Conservation (phyloP, 2,113 vertebrate genomes). For the Grammomys dolichurus region DNA sequence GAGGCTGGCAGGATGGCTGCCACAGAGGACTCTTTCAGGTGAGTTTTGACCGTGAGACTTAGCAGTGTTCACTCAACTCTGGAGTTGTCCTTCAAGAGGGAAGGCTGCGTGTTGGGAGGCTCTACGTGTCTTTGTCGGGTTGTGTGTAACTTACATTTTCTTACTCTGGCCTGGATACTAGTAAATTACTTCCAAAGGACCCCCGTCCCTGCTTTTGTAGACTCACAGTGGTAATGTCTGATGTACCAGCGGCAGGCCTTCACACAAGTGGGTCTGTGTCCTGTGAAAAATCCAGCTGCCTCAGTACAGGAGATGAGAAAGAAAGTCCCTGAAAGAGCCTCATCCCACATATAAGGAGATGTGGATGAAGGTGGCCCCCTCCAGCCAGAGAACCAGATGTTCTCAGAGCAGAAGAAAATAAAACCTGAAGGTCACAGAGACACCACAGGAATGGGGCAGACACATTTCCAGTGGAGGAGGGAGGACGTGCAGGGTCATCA, state of each 20-base stretch:
- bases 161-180: neutral
- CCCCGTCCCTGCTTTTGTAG: neutral
- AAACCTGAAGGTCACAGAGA: neutral
- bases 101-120: neutral
- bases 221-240: neutral
- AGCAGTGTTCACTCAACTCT: constrained; percentile 16
- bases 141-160: neutral
- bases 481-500: neutral
- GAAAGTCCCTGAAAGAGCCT: neutral
- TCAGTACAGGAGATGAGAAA: neutral
- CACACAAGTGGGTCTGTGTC: neutral
- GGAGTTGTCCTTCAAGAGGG: constrained; percentile 32
- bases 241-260: neutral
- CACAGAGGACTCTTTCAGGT: constrained; percentile 45
- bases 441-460: neutral
- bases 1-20: neutral
- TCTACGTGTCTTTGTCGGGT: constrained; percentile 31
- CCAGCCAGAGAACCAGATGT: neutral
- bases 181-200: neutral
- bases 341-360: neutral
- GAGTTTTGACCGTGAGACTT: constrained; percentile 30
- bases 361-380: neutral
- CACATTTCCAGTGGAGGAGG: neutral
- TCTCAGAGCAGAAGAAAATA: neutral
- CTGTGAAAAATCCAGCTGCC: neutral